Evolutionary conservation across 2,113 vertebrate genomes (phyloP), one percentile per base, ranked within the genome.

Genomic region (Hypanus sabinus): DNA sequence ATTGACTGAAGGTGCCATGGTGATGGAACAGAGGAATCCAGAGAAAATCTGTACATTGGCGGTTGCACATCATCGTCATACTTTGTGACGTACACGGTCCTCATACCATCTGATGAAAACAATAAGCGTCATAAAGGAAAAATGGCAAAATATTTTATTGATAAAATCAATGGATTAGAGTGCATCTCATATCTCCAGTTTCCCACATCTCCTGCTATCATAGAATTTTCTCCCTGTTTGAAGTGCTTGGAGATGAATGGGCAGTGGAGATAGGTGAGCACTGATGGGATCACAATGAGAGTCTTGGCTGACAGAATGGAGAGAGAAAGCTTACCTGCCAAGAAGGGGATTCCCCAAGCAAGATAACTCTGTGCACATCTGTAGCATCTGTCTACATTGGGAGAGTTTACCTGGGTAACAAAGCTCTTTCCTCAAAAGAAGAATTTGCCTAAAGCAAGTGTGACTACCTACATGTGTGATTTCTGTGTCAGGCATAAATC

Each of bases 51-150:
- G 96, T 99, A 99, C 94, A 98, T 94, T 0, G 97, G 96, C 0
- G 97, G 95, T 46, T 95, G 96, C 38, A 96, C 96, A 94, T 96
- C 97, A 11, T 95, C 96, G 94, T 97, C 97, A 96, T 97, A 96
- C 95, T 97, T 98, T 94, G 98, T 98, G 95, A 99, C 93, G 36
- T 98, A 98, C 75, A 99, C 98, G 0, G 98, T 99, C 16, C 98
- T 96, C 76, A 97, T 95, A 73, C 96, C 94, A 79, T 97, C 99
- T 99, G 94, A 38, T 94, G 76, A 81, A 94, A 94, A 95, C 55
- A 94, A 10, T 27, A 94, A 33, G 75, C 24, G 2, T 36, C 22
- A 94, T 79, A 79, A 68, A 81, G 65, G 94, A 80, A 75, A 94
- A 95, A 93, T 94, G 77, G 60, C 94, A 94, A 5, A 90, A 88